Evolutionary conservation across 2,888 invertebrate species (phyloP), one percentile per base, ranked within the genome.

Genomic region (Nasonovia ribisnigri): DNA sequence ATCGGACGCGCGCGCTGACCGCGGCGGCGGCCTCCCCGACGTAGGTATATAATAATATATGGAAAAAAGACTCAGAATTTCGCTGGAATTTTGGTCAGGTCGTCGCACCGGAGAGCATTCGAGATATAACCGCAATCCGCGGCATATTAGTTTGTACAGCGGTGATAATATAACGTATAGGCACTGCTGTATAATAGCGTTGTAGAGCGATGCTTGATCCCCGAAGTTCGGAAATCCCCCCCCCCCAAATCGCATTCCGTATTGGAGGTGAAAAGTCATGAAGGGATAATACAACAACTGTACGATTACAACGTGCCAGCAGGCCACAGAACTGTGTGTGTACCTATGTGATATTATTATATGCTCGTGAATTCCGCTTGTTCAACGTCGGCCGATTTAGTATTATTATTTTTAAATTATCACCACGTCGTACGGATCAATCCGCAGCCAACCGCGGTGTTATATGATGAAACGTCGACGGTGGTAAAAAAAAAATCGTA

Each of bases 1-100:
- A 91, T 91, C 84, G 57, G 46, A n/a, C 26, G 84, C 51, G 91
- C 51, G 84, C 51, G 54, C 84, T 84, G 84, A 91, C 91, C 84
- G 54, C 84, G 91, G 91, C 29, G 54, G 84, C 11, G 36, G n/a
- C 48, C 48, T 24, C 24, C 20, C 10, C 91, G 84, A 29, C 2
- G n/a, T n/a, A 13, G 90, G 84, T 42, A 51, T 54, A 46, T 57
- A 57, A 57, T 77, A 11, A 29, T 60, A 60, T 60, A 29, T 57
- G 36, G n/a, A n/a, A 48, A 88, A 88, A 88, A 54, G 36, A 24
- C 51, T 48, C 3, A 54, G 51, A 26, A 54, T 88, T 54, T n/a
- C 11, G 13, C 10, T 46, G 6, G 42, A 88, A 42, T 57, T 26
- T 54, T 16, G 43, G 29, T 3, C 43, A 42, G 43, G 84, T 84